Evolutionary conservation across 2,113 vertebrate genomes (phyloP).

Genomic region (Meleagris gallopavo): DNA sequence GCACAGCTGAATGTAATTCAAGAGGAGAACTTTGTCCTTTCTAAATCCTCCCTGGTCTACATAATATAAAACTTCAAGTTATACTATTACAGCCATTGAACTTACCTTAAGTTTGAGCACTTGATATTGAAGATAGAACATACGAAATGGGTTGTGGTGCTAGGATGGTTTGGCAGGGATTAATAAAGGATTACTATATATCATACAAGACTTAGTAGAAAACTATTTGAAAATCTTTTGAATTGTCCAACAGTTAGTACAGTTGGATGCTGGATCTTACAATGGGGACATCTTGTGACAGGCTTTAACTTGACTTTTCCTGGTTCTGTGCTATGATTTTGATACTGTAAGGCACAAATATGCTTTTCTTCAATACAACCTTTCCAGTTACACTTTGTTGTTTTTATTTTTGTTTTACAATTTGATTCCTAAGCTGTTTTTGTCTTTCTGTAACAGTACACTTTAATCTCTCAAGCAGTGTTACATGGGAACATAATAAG

Average conservation of each 20-base stretch:
- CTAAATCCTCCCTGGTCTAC: not conserved
- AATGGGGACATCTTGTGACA: not conserved
- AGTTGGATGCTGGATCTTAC: not conserved
- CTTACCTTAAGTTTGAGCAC: not conserved
- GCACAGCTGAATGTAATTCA: not conserved
- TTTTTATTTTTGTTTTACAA: not conserved
- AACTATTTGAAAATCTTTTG: not conserved
- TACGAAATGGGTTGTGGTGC: not conserved
- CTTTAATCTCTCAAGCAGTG: not conserved
- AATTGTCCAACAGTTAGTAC: not conserved
- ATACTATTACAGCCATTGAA: not conserved
- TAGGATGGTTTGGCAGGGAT: not conserved
- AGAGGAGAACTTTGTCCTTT: not conserved
- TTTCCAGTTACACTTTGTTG: not conserved
- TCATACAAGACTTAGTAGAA: not conserved
- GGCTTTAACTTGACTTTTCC: constrained; percentile 40
- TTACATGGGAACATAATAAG: not conserved
- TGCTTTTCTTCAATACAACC: constrained; percentile 17
- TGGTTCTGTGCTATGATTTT: not conserved
- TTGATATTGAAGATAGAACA: not conserved
- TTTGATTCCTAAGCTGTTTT: not conserved
- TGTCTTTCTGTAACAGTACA: not conserved
- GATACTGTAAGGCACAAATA: constrained; percentile 1
- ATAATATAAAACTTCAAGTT: not conserved
- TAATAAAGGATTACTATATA: not conserved